These are phyloP conservation scores for Folsomia manolachei DNA, from an alignment of 2,888 invertebrate species.

Conservation along the genomic window DNA sequence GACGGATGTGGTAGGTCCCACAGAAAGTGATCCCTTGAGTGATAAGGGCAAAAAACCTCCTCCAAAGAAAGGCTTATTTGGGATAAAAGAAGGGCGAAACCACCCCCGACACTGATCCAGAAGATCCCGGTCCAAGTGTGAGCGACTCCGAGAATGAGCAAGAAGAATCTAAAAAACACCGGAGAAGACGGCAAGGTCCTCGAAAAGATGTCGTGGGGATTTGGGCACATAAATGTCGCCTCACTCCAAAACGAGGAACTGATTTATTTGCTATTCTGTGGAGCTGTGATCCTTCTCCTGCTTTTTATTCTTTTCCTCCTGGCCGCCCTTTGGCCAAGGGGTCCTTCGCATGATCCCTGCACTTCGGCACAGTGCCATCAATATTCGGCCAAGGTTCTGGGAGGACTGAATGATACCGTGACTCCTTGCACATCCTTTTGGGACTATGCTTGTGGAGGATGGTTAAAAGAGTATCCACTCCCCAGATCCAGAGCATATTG, in stretches of 20 bases:
- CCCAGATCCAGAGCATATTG: slow-evolving; percentile 57
- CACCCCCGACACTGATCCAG: not conserved
- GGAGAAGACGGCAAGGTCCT: not conserved
- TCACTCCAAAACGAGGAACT: slow-evolving; percentile 44
- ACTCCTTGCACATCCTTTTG: slow-evolving; percentile 60
- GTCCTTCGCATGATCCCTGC: slow-evolving; percentile 56
- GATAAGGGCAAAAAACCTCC: slow-evolving; percentile 15
- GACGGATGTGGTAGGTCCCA: slow-evolving; percentile 39
- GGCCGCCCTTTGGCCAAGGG: slow-evolving; percentile 57
- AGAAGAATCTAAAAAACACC: slow-evolving; percentile 17
- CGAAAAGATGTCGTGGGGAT: slow-evolving; percentile 18
- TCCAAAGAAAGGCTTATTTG: not conserved
- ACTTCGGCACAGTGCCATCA: slow-evolving; percentile 57
- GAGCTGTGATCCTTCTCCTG: slow-evolving; percentile 53
- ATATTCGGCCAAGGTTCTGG: slow-evolving; percentile 59
- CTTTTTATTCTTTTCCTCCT: slow-evolving; percentile 57
- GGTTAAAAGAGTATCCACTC: slow-evolving; percentile 56
- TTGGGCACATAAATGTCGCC: slow-evolving; percentile 41
- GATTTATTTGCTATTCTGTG: slow-evolving; percentile 39
- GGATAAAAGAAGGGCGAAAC: not conserved
- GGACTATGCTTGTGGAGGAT: slow-evolving; percentile 60
- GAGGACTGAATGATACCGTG: slow-evolving; percentile 55
- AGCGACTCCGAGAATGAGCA: slow-evolving; percentile 22
- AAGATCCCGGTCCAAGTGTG: not conserved
- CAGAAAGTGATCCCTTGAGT: slow-evolving; percentile 42